phyloP scores from a whole-genome alignment of 2,113 vertebrate genomes.

The Triplophysa siluroides region DNA sequence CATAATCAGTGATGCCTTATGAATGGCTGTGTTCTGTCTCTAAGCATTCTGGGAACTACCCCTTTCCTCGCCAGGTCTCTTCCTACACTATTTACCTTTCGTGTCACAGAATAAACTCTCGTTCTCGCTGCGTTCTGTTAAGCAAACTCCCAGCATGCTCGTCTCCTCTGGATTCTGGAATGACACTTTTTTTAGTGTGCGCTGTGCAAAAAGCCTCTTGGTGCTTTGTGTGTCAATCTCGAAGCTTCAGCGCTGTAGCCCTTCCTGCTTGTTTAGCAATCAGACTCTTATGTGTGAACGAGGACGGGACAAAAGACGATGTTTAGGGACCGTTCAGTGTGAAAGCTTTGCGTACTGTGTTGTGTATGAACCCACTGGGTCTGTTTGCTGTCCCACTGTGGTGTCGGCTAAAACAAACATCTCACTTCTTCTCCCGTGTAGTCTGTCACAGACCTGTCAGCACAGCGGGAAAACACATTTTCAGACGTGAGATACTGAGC shows the following conservation, averaged over 20 bases:
- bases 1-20: conserved; percentile 71
- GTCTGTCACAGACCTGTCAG: not conserved
- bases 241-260: not conserved
- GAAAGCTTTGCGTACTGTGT: not conserved
- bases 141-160: not conserved
- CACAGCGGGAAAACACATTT: not conserved
- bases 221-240: conserved; percentile 4
- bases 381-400: conserved; percentile 42
- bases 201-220: not conserved
- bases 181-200: not conserved
- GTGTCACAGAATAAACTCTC: conserved; percentile 44
- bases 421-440: conserved; percentile 3
- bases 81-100: conserved; percentile 48
- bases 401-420: conserved; percentile 26
- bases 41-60: conserved; percentile 42
- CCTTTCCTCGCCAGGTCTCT: conserved; percentile 28
- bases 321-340: not conserved
- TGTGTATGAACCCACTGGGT: conserved; percentile 16
- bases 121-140: not conserved
- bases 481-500: not conserved
- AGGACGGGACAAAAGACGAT: not conserved
- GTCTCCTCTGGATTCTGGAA: not conserved
- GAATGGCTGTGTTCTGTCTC: conserved; percentile 63
- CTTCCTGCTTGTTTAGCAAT: conserved; percentile 29
- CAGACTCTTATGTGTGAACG: not conserved